Percentiles rank a stretch among this genome's conserved stretches.
phyloP scores from a whole-genome alignment of 2,797 vertebrate species.

The Gymnopithys bicolor region DNA sequence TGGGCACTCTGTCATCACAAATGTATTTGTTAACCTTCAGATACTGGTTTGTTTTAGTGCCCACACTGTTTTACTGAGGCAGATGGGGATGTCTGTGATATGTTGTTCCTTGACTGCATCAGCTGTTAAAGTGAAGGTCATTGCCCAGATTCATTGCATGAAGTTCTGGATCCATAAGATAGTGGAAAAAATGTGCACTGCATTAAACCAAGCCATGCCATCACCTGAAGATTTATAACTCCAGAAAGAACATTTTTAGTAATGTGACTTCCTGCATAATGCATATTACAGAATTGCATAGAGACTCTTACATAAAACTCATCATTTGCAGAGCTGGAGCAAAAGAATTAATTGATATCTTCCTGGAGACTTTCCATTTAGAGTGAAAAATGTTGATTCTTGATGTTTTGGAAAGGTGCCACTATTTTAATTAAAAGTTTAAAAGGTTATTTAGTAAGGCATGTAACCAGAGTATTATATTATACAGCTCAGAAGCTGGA shows the following conservation, averaged over 20 bases:
- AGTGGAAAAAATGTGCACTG: background rate
- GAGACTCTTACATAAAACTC: background rate
- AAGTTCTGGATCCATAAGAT: background rate
- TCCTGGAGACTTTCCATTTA: constrained; percentile 1
- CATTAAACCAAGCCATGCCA: background rate
- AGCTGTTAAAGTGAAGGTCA: constrained; percentile 12
- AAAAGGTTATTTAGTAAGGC: background rate
- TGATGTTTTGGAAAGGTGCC: constrained; percentile 21
- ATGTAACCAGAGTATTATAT: background rate
- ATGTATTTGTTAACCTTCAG: background rate
- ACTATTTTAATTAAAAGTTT: constrained; percentile 24
- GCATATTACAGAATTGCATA: background rate
- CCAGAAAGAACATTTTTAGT: constrained; percentile 36
- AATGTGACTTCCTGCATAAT: constrained; percentile 45
- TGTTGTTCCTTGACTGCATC: background rate
- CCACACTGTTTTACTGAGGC: background rate
- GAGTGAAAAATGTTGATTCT: constrained; percentile 1
- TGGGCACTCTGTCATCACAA: background rate
- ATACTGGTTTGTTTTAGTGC: background rate
- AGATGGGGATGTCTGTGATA: background rate
- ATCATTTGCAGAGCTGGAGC: background rate
- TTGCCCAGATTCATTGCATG: background rate
- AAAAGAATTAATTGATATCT: constrained; percentile 32
- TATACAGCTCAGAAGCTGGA: background rate
- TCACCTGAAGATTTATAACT: constrained; percentile 42